These are phyloP conservation scores for Malurus splendens DNA, from an alignment of 2,797 vertebrate species.

Conservation along the genomic window DNA sequence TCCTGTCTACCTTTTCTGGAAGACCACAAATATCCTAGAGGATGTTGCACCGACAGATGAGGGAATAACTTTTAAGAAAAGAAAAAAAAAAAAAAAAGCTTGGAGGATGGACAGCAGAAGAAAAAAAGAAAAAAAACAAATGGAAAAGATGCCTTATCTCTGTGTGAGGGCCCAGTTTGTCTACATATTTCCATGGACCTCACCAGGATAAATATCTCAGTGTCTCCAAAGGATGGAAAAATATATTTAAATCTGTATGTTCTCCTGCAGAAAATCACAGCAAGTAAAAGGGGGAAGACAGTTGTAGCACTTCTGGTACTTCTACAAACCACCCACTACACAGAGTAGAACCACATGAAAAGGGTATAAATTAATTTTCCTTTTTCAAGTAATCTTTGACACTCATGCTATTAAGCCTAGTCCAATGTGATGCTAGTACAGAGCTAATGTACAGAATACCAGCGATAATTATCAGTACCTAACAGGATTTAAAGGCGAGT, in stretches of 20 bases:
- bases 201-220: neutral
- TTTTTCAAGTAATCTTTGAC: conserved; percentile 43
- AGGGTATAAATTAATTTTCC: conserved; percentile 38
- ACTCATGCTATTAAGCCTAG: neutral
- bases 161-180: neutral
- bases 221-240: neutral
- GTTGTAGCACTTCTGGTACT: neutral
- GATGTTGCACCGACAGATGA: neutral
- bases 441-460: conserved; percentile 39
- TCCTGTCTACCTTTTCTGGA: neutral
- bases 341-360: neutral
- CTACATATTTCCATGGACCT: neutral
- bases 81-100: neutral
- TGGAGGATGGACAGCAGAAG: neutral
- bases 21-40: neutral
- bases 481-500: conserved; percentile 23
- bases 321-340: neutral
- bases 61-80: neutral
- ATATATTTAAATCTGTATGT: neutral
- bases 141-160: neutral
- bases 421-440: conserved; percentile 16
- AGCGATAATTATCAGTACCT: neutral
- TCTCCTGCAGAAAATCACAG: neutral
- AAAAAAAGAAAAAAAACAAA: neutral
- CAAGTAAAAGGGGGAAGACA: neutral